Conservation (phyloP, 2,888 invertebrate genomes). For the Drosophila phalerata region DNA sequence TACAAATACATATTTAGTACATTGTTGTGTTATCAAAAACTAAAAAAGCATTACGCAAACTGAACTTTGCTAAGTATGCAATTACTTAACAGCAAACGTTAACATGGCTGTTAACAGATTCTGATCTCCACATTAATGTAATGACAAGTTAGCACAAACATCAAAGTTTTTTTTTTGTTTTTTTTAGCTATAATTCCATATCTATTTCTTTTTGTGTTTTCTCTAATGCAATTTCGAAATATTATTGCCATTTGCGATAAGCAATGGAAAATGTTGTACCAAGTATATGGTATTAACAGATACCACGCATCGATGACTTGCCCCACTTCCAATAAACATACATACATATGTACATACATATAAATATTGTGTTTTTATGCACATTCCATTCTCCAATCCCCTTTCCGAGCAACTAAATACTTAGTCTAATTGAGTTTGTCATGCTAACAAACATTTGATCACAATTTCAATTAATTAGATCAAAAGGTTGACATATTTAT, state of each 20-base stretch:
- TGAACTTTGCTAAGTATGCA: background rate
- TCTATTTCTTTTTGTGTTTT: background rate
- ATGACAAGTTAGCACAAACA: background rate
- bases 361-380: constrained; percentile 6
- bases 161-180: too few relatives aligned
- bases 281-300: background rate
- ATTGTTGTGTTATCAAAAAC: background rate
- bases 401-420: constrained; percentile 17
- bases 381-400: background rate
- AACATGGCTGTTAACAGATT: background rate
- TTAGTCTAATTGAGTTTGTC: constrained; percentile 53
- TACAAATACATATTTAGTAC: background rate
- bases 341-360: background rate
- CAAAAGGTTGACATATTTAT: constrained; percentile 27
- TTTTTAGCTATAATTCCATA: constrained; percentile 2
- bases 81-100: constrained; percentile 4
- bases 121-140: constrained; percentile 3
- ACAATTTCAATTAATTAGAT: constrained; percentile 46
- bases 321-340: background rate
- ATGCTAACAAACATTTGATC: constrained; percentile 49
- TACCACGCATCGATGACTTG: constrained; percentile 20
- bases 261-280: constrained; percentile 1
- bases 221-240: constrained; percentile 3
- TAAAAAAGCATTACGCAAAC: background rate
- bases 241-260: constrained; percentile 6